Evolutionary conservation across 1,140 invertebrate genomes (phyloP), one percentile per base, ranked within the genome.

Genomic region (Dermatophagoides farinae): DNA sequence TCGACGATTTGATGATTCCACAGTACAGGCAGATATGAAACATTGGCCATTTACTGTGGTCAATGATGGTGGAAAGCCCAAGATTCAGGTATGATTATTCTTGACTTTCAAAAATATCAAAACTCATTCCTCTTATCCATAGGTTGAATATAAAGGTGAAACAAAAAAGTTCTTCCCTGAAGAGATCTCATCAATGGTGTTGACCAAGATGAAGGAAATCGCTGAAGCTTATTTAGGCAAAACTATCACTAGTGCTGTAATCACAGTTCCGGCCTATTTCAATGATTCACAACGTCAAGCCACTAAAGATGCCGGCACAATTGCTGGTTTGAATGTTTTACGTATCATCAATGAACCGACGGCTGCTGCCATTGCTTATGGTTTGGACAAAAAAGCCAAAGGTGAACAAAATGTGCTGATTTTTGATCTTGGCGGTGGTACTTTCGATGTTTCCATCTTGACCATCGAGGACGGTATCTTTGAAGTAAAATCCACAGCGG

Each of bases 301-400:
- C 1, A 97, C 91, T 31, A 98, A 97, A 67, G 79, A 82, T 72
- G 80, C 80, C 60, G 80, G 79, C 39, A 70, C 68, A 37, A 82
- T 81, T 68, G 86, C 93, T 66, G 92, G 92, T 65, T 78, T 98
- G 47, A 85, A 86, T 66, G 93, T 98, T 1, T 91, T 98, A 87
- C 82, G 96, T 74, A 98, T 98, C 67, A 98, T 99, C 70, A 98
- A 99, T 71, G 96, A 99, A 72, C 96, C 96, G n/a, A 98, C 95
- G 25, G 95, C 96, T 8, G 96, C 96, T 57, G 96, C 96, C 63
- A 97, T 99, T 75, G 96, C 96, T 62, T 99, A 99, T 69, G 96
- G 96, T 75, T 78, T 99, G 64, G 95, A 99, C 77, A 98, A 98
- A 75, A 96, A 92, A 71, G 58, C 49, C 5, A 16, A 53, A 25